Percentiles rank a stretch among this genome's conserved stretches.
These are phyloP conservation scores for Ommatoiulus sabulosus DNA, from an alignment of 2,888 invertebrate genomes.

Conservation along the genomic window DNA sequence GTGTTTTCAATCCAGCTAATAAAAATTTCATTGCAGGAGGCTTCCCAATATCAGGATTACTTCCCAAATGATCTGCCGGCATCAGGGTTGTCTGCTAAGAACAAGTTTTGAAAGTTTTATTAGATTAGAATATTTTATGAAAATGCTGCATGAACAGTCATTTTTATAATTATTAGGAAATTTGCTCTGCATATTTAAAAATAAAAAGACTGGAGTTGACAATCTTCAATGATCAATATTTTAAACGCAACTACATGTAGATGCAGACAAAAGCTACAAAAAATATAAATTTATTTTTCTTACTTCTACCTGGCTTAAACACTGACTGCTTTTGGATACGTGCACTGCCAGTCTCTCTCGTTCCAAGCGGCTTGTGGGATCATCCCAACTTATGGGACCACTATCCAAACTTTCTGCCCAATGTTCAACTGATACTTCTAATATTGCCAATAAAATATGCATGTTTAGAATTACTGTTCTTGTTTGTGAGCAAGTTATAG, in stretches of 20 bases:
- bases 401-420: slow-evolving; percentile 63
- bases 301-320: background rate
- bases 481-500: too few relatives aligned
- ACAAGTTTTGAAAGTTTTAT: background rate
- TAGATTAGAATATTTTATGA: background rate
- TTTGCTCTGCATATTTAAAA: too few relatives aligned
- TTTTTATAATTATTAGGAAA: too few relatives aligned
- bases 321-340: slow-evolving; percentile 51
- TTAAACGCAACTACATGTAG: too few relatives aligned
- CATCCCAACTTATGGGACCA: slow-evolving; percentile 68
- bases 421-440: background rate
- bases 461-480: too few relatives aligned
- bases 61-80: background rate
- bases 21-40: slow-evolving; percentile 8
- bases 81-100: background rate
- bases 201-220: too few relatives aligned
- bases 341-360: slow-evolving; percentile 59
- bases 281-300: background rate
- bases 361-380: slow-evolving; percentile 66
- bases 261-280: background rate
- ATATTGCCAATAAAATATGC: too few relatives aligned
- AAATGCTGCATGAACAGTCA: too few relatives aligned
- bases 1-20: background rate
- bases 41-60: background rate
- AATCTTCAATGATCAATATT: too few relatives aligned